Evolutionary conservation across 2,113 vertebrate species (phyloP), one percentile per base, ranked within the genome.

Genomic region (Trichomycterus rosablanca): DNA sequence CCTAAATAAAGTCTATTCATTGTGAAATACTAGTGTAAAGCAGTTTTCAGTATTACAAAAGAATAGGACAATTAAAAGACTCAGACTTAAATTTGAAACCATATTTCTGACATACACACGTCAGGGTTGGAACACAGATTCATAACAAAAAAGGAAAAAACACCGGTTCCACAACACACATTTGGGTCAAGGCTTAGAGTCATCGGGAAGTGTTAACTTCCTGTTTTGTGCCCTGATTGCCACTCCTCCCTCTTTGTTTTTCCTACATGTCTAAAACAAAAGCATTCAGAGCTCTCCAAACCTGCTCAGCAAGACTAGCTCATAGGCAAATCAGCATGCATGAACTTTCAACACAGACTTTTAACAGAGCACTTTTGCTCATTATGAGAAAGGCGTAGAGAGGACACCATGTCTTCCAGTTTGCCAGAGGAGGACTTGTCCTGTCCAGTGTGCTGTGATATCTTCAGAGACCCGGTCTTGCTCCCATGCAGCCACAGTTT

Each of bases 401-500:
- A n/a, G 23, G 24, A 0, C 22, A 57, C 42, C 49, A 86, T 86
- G 83, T 66, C 74, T 3, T 57, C 58, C 28, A 45, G 8, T 9
- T 39, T 75, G 3, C 78, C 66, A 20, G 76, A 76, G 56, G 84
- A 86, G 55, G 84, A 85, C 50, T 82, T 86, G 12, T 80, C 59
- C 0, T 86, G 86, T 44, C 83, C 85, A 0, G 73, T 88, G 20
- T 88, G 86, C 73, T 82, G 71, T 24, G 86, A 85, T 54, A 59
- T 76, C 59, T 77, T 75, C 39, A 51, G 42, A 1, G 80, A 82
- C 70, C 80, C 81, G 0, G 78, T 86, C 22, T 63, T 86, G 67
- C 70, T 86, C 63, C 48, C 75, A 0, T 88, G 84, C 32, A 83
- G 79, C 71, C 84, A 86, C 78, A 81, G 81, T 59, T 83, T 86